Base-by-base conservation (phyloP, 2,888 invertebrate genomes). In the Synergus japonicus region DNA sequence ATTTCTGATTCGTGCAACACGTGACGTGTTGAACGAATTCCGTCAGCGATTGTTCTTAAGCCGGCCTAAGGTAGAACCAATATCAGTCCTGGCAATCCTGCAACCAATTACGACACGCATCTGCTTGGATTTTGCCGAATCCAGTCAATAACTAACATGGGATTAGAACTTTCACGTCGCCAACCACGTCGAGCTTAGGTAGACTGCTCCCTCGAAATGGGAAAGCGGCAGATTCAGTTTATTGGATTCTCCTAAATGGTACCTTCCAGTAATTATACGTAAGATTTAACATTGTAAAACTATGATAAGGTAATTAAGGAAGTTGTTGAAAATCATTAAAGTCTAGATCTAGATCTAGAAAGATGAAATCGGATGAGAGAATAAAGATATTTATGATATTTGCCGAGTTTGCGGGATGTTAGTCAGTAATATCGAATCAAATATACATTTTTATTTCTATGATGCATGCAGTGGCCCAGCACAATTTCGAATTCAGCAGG, bases 161-260 rank as follows among this genome's bases (percentile, higher is more conserved):
- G 69, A 73, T 73, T 73, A 54, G 54, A 73, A 77, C 77, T 65
- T 77, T 43, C 60, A 18, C 65, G 66, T 76, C 43, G 63, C 76
- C 60, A 76, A 18, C 7, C 18, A 76, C 41, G 60, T 9, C 15
- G 9, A 73, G 54, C 54, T 73, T 54, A 73, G 69, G 37, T 46
- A 46, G 12, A 46, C 46, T 73, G n/a, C 69, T 46, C 29, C 9
- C 49, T 73, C 49, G 22, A n/a, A 73, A 37, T 54, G 49, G 49
- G 29, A 54, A 73, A 73, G 54, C 69, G 41, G 43, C 41, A 54
- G 69, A 73, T 54, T 73, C 54, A 54, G 69, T 73, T 73, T 73
- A 49, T 73, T 73, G 54, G 54, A 73, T 73, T 73, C n/a, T 73
- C 46, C 29, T 49, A 54, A 73, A n/a, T 73, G 37, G n/a, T 49